Evolutionary conservation across 1,140 invertebrate genomes (phyloP).

Genomic region (Reticulitermes speratus): DNA sequence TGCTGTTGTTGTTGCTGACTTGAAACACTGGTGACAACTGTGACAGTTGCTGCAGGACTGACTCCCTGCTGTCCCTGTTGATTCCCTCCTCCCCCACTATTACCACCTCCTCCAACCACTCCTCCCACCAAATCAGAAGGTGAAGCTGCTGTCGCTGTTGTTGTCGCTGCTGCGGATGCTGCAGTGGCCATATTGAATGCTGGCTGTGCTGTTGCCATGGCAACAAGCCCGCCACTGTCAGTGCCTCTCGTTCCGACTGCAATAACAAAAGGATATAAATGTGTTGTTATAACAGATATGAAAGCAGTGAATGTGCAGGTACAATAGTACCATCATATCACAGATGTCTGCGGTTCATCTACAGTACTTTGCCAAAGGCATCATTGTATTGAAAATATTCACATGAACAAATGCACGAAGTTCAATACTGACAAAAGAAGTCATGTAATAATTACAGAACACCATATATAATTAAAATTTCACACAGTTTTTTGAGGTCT

Average conservation of each 20-base stretch:
- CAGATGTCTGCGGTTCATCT: no score
- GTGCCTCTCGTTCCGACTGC: slow-evolving; percentile 24
- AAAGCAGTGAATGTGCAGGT: no score
- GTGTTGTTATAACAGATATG: background rate
- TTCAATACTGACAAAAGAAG: no score
- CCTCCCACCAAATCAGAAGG: slow-evolving; percentile 26
- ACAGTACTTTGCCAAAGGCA: no score
- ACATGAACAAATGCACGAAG: no score
- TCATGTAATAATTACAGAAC: no score
- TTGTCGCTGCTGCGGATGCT: slow-evolving; percentile 5
- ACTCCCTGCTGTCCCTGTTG: slow-evolving; percentile 25
- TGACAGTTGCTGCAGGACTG: slow-evolving; percentile 21
- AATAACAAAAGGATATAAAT: background rate
- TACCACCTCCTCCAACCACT: background rate
- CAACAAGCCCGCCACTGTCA: slow-evolving; percentile 32
- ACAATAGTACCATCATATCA: no score
- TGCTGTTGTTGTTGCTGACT: background rate
- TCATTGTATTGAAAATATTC: no score
- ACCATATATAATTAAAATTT: no score
- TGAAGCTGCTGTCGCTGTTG: slow-evolving; percentile 22
- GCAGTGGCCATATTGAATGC: slow-evolving; percentile 31
- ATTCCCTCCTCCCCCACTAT: slow-evolving; percentile 18
- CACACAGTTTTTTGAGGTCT: no score
- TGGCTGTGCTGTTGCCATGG: slow-evolving; percentile 36
- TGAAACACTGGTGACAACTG: slow-evolving; percentile 21